phyloP scores from a whole-genome alignment of 2,797 vertebrate species.

The Sebastes goodei region DNA sequence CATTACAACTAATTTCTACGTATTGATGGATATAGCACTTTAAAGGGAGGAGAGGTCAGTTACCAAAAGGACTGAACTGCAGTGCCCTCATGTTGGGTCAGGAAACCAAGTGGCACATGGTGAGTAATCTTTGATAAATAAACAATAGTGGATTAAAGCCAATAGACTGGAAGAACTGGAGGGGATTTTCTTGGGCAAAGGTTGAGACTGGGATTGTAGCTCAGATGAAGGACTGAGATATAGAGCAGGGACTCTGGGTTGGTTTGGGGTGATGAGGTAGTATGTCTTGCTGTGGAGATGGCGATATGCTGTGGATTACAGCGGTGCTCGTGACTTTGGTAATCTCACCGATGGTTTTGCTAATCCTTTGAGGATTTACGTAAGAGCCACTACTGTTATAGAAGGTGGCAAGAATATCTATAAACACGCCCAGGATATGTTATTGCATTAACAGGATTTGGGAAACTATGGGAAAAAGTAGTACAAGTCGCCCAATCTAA shows the following conservation, averaged over 20 bases:
- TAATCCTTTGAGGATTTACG: constrained; percentile 65
- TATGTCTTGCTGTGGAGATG: constrained; percentile 31
- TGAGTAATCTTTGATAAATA: constrained; percentile 16
- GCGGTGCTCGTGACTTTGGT: constrained; percentile 53
- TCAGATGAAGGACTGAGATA: constrained; percentile 20
- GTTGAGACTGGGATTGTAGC: constrained; percentile 1
- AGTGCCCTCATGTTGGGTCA: not conserved
- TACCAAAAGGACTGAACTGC: not conserved
- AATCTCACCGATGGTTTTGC: constrained; percentile 59
- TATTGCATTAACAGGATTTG: not conserved
- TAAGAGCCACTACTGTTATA: constrained; percentile 46
- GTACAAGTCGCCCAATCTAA: not conserved
- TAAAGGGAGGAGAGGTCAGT: not conserved
- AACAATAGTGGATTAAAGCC: constrained; percentile 10
- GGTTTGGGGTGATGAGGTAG: constrained; percentile 5
- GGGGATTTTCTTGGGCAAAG: constrained; percentile 16
- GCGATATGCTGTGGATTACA: constrained; percentile 63
- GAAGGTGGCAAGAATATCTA: constrained; percentile 23
- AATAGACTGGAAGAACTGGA: constrained; percentile 1
- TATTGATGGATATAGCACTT: not conserved
- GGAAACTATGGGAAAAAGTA: not conserved
- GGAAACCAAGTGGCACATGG: constrained; percentile 12
- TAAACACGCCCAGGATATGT: constrained; percentile 21
- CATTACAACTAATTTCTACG: not conserved
- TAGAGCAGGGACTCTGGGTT: not conserved